Conservation (phyloP, 2,797 vertebrate genomes). For the Thamnophis elegans region DNA sequence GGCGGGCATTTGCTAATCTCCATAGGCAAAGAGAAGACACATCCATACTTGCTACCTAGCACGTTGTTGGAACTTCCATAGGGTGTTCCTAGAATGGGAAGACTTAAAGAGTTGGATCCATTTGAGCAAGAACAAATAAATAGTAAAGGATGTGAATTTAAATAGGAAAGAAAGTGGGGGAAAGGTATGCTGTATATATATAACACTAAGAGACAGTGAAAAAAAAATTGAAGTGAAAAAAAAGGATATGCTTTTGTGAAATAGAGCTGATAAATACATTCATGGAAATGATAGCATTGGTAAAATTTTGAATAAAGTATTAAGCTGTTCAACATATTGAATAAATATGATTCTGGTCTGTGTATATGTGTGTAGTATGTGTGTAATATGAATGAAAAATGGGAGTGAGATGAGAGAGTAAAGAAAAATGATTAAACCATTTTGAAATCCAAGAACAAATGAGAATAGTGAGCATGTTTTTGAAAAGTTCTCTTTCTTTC, state of each 20-base stretch:
- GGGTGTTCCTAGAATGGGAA: background rate
- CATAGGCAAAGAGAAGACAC: background rate
- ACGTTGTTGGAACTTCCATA: background rate
- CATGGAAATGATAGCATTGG: background rate
- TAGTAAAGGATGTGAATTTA: background rate
- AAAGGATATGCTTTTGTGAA: background rate
- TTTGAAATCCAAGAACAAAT: background rate
- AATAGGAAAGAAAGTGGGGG: background rate
- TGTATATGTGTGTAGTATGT: background rate
- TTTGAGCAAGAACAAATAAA: background rate
- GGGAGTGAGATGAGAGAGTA: background rate
- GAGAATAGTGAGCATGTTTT: background rate
- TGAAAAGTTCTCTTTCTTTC: background rate
- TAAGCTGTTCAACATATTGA: background rate
- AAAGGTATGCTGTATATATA: background rate
- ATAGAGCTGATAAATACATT: background rate
- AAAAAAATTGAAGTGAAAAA: background rate
- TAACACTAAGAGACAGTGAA: background rate
- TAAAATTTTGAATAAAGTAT: background rate
- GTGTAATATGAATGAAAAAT: background rate
- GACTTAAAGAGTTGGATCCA: background rate
- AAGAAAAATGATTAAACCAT: background rate
- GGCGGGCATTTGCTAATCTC: background rate
- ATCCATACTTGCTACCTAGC: background rate
- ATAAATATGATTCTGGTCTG: background rate